Conservation (phyloP, 53 echinoderm and acorn worm genomes). For the Antedon mediterranea region DNA sequence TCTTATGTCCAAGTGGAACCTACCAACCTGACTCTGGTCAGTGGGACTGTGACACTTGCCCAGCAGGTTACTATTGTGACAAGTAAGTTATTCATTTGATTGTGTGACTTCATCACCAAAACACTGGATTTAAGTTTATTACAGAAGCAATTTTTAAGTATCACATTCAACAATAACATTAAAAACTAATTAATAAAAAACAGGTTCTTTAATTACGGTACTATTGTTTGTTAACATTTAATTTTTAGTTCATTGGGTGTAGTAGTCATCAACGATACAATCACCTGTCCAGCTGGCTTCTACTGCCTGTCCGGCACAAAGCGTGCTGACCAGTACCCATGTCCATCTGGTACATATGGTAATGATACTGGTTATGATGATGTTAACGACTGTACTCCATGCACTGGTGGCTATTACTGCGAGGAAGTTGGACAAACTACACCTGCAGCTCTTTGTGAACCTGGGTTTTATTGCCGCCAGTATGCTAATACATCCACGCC, state of each 20-base stretch:
- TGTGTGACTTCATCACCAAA: no score
- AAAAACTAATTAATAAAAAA: no score
- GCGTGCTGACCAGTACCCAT: constrained; percentile 64
- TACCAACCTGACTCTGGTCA: constrained; percentile 61
- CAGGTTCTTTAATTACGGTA: background rate
- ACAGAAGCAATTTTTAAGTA: no score
- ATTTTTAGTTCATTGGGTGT: constrained; percentile 55
- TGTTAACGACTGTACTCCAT: constrained; percentile 66
- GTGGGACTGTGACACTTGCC: constrained; percentile 83
- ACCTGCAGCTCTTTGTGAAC: constrained; percentile 49
- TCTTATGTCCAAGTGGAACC: constrained; percentile 82
- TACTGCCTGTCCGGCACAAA: constrained; percentile 73
- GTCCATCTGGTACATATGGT: constrained; percentile 87
- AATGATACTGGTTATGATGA: constrained; percentile 76
- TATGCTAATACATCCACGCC: constrained; percentile 83
- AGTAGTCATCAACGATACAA: constrained; percentile 62
- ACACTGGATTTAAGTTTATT: no score
- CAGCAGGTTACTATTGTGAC: constrained; percentile 83
- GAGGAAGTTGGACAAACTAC: constrained; percentile 71
- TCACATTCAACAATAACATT: no score
- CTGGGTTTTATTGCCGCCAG: constrained; percentile 84
- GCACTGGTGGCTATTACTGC: constrained; percentile 86
- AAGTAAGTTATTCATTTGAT: constrained; percentile 39
- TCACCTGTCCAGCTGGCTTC: constrained; percentile 77
- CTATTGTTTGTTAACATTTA: background rate